phyloP scores from a whole-genome alignment of 2,797 vertebrate genomes.

The Mergus octosetaceus region DNA sequence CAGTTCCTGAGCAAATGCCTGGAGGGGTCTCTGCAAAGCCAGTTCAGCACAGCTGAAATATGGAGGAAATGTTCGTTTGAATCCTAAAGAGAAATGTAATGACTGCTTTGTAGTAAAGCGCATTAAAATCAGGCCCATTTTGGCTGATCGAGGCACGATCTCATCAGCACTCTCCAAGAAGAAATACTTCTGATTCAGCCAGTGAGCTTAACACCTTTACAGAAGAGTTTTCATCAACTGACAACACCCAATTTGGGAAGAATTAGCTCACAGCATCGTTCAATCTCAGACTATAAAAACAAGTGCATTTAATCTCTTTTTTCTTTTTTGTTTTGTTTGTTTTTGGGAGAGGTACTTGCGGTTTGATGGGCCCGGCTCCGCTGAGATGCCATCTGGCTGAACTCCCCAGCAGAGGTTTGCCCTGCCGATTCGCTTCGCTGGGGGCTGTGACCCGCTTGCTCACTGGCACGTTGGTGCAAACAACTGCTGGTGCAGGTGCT shows the following conservation, averaged over 20 bases:
- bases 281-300: neutral
- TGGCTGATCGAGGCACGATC: conserved; percentile 25
- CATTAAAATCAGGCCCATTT: conserved; percentile 26
- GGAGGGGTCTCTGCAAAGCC: conserved; percentile 48
- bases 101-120: conserved; percentile 40
- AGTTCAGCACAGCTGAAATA: conserved; percentile 45
- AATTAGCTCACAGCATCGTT: neutral
- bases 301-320: accelerated
- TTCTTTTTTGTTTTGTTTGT: accelerated
- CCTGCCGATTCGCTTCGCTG: neutral
- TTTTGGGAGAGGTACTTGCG: neutral
- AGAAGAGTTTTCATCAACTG: conserved; percentile 36
- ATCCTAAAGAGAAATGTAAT: conserved; percentile 51
- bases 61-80: neutral
- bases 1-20: conserved; percentile 60
- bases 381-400: conserved; percentile 25
- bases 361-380: neutral
- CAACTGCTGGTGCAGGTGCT: neutral
- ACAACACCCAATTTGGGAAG: conserved; percentile 41
- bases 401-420: neutral
- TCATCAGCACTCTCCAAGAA: neutral
- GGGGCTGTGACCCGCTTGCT: neutral
- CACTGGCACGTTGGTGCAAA: neutral
- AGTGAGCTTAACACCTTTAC: conserved; percentile 29
- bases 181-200: conserved; percentile 16